These are phyloP conservation scores for Biston betularia DNA, from an alignment of 2,888 invertebrate genomes.

Conservation along the genomic window DNA sequence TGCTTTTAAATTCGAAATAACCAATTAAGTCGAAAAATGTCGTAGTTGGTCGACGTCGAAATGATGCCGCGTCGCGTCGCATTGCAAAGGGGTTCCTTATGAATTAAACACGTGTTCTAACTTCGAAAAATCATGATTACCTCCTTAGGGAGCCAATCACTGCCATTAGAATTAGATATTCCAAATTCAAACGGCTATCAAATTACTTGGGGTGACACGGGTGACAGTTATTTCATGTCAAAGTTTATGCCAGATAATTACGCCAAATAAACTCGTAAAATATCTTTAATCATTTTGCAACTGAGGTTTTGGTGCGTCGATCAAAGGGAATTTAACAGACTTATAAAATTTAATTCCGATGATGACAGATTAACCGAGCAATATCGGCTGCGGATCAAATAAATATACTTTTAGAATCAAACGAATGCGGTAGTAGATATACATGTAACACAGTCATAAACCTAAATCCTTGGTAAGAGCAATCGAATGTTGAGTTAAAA, in stretches of 20 bases:
- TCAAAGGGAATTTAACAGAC: conserved; percentile 51
- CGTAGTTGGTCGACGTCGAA: conserved; percentile 49
- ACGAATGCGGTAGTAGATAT: conserved; percentile 42
- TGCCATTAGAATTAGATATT: conserved; percentile 84
- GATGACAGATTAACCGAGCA: conserved; percentile 41
- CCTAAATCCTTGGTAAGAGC: conserved; percentile 61
- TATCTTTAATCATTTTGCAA: conserved; percentile 40
- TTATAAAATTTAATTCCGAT: conserved; percentile 39
- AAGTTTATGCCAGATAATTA: conserved; percentile 31
- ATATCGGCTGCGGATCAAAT: conserved; percentile 44
- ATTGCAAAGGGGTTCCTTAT: conserved; percentile 74
- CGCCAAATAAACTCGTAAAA: conserved; percentile 33
- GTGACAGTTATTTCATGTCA: conserved; percentile 62
- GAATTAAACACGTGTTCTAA: conserved; percentile 83
- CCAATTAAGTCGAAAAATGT: conserved; percentile 40
- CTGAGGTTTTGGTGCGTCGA: conserved; percentile 34
- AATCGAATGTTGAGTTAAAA: conserved; percentile 60
- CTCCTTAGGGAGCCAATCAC: conserved; percentile 85
- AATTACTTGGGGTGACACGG: conserved; percentile 68
- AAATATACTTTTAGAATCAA: conserved; percentile 50
- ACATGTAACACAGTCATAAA: conserved; percentile 66
- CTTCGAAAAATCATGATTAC: conserved; percentile 83
- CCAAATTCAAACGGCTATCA: conserved; percentile 78
- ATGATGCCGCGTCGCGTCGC: conserved; percentile 62
- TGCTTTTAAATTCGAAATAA: conserved; percentile 37